Evolutionary conservation across 2,888 invertebrate genomes (phyloP).

Genomic region (Drosophila niveifrons): DNA sequence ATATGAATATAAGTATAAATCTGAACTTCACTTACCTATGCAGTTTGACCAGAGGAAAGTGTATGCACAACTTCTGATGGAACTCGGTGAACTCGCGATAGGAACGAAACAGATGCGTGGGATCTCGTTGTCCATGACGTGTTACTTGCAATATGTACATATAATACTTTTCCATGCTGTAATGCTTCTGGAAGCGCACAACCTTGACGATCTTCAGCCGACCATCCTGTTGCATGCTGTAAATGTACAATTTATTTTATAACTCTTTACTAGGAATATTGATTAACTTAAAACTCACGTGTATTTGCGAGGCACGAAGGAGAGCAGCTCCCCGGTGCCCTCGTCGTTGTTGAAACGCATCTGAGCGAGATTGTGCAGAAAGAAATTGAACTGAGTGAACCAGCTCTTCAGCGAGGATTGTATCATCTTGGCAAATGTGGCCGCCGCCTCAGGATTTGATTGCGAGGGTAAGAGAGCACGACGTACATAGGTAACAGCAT

Average conservation of each 20-base stretch:
- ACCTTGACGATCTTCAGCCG: constrained; percentile 94
- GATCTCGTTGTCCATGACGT: constrained; percentile 93
- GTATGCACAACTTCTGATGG: constrained; percentile 95
- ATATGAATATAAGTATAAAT: background rate
- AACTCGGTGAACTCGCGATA: constrained; percentile 99
- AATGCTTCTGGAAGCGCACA: constrained; percentile 96
- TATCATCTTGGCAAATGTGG: constrained; percentile 98
- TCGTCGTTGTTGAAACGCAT: constrained; percentile 96
- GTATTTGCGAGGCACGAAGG: constrained; percentile 97
- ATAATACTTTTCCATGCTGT: constrained; percentile 98
- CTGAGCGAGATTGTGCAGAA: constrained; percentile 98
- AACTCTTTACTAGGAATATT: background rate
- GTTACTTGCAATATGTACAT: constrained; percentile 95
- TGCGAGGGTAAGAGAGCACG: constrained; percentile 94
- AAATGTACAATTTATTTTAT: constrained; percentile 34
- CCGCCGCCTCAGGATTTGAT: constrained; percentile 97
- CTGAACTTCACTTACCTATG: constrained; percentile 89
- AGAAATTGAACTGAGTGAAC: constrained; percentile 99
- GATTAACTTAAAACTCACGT: constrained; percentile 88
- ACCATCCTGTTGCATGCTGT: constrained; percentile 95
- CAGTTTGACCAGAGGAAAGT: constrained; percentile 96
- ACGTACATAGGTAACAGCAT: constrained; percentile 97
- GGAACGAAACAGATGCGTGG: constrained; percentile 95
- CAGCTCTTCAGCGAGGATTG: constrained; percentile 96
- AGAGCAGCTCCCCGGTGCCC: constrained; percentile 91